A percentile compares a stretch with the other conserved stretches of the same genome.
Evolutionary conservation across 2,888 invertebrate genomes (phyloP).

Genomic region (Clitarchus hookeri): DNA sequence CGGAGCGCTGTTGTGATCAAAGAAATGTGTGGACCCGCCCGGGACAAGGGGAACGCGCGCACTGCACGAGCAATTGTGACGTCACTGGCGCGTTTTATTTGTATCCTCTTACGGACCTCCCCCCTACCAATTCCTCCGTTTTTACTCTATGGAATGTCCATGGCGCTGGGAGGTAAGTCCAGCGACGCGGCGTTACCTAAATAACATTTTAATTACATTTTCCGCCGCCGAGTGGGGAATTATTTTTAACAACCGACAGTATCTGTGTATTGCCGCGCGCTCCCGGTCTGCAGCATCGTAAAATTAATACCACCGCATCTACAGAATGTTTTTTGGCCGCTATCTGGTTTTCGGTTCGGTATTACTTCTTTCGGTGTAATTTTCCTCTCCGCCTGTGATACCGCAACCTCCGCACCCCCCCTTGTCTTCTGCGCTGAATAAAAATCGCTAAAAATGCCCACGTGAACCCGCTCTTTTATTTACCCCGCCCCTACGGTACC

Average conservation of each 20-base stretch:
- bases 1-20: neutral
- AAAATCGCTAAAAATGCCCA: constrained; percentile 10
- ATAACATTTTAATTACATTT: constrained; percentile 25
- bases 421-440: neutral
- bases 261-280: constrained; percentile 4
- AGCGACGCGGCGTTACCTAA: neutral
- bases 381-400: neutral
- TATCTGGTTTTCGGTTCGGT: constrained; percentile 10
- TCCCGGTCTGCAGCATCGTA: neutral
- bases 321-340: neutral
- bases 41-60: neutral
- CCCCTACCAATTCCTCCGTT: neutral
- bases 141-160: neutral
- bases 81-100: constrained; percentile 3
- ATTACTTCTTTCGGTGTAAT: neutral
- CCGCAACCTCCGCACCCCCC: neutral
- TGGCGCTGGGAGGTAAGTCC: neutral
- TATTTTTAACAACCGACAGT: constrained; percentile 23
- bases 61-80: neutral
- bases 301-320: constrained; percentile 4
- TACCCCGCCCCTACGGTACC: neutral
- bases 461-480: neutral
- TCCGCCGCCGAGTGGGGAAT: neutral
- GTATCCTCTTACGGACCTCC: neutral
- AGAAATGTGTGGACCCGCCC: neutral